These are phyloP conservation scores for Capromys pilorides DNA, from an alignment of 2,797 vertebrate genomes.

Conservation along the genomic window DNA sequence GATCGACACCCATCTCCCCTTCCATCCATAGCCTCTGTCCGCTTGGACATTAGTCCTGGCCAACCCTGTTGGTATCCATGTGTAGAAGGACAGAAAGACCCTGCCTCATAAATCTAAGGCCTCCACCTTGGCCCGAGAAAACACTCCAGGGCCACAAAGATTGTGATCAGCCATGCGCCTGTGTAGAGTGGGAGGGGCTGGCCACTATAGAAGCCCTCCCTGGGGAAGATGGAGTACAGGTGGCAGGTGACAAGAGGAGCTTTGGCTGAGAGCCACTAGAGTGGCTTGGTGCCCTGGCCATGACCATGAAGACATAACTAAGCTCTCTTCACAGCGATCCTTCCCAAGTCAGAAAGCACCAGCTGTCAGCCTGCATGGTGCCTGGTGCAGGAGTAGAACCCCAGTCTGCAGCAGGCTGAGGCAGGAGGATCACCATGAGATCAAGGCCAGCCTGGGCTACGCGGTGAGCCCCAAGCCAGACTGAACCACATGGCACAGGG, in stretches of 20 bases:
- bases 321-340: not conserved
- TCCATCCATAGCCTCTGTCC: conserved; percentile 74
- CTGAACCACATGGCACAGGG: not conserved
- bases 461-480: not conserved
- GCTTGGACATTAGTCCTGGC: conserved; percentile 77
- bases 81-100: conserved; percentile 67
- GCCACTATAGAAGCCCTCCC: not conserved
- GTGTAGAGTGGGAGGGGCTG: not conserved
- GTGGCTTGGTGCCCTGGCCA: not conserved
- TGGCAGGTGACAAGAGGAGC: not conserved
- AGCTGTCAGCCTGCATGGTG: not conserved
- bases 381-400: not conserved
- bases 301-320: not conserved
- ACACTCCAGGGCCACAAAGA: not conserved
- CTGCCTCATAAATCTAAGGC: conserved; percentile 82
- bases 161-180: not conserved
- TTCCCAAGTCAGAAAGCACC: not conserved
- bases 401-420: not conserved
- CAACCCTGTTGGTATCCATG: conserved; percentile 78
- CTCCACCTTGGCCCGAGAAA: not conserved
- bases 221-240: not conserved
- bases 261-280: not conserved
- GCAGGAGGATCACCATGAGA: not conserved
- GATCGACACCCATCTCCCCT: conserved; percentile 76
- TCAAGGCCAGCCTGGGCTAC: not conserved